Evolutionary conservation across 1,140 invertebrate species (phyloP), one percentile per base, ranked within the genome.

Genomic region (Heliconius melpomene): DNA sequence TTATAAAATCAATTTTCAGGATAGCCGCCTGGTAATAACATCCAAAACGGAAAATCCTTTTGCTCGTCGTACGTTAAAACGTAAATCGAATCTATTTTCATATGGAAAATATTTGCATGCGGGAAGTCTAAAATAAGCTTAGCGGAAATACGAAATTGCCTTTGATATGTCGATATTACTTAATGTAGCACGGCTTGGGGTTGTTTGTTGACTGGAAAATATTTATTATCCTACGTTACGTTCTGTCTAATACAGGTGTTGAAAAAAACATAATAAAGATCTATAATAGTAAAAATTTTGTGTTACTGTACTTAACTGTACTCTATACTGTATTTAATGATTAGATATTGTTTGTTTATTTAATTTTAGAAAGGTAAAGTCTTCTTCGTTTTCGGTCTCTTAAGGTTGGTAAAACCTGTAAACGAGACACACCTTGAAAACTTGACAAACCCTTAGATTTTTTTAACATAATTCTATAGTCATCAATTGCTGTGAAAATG

Each of bases 61-160:
- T 79, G 74, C 74, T 20, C 18, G 38, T 72, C 23, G 66, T 57
- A 75, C 60, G 66, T 77, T 77, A 77, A 77, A 72, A 77, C 60
- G 78, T 36, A 79, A 75, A 79, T 79, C 60, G 78, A 75, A 79
- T 79, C 87, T 90, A 84, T 89, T 90, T 89, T 83, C 85, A 79
- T 87, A 83, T 78, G 84, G 86, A 76, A 88, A 89, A 88, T 90
- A 84, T 90, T 90, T 90, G 81, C 84, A 79, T 86, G 82, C 79
- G 83, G 85, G 78, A 88, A 87, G 84, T 87, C 87, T 85, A 86
- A 87, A 90, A 90, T 89, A 89, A 90, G 87, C 87, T 91, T 90
- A 89, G 84, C 84, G 87, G 79, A 89, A 89, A 90, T 87, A 87
- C 83, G 85, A 87, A 90, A 91, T 91, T 91, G 90, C 90, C 89